Evolutionary conservation across 2,797 vertebrate genomes (phyloP).

Genomic region (Cuniculus paca): DNA sequence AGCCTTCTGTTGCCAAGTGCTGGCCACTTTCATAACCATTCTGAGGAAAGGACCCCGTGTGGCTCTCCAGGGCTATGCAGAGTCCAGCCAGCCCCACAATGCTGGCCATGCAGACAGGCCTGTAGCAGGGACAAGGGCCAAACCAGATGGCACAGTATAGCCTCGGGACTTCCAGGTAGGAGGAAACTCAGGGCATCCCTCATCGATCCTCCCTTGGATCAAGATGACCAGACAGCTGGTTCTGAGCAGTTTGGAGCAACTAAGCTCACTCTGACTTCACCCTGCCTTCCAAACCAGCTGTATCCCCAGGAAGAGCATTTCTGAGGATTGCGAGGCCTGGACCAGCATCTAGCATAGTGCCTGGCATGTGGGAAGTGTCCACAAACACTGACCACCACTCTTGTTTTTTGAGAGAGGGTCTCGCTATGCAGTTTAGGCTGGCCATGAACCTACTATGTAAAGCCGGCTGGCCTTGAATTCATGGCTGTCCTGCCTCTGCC

Average conservation of each 20-base stretch:
- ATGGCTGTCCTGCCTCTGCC: not conserved
- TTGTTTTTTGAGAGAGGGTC: not conserved
- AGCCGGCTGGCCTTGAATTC: not conserved
- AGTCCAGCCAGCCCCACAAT: not conserved
- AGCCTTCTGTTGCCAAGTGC: not conserved
- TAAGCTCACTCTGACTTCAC: not conserved
- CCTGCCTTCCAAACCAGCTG: not conserved
- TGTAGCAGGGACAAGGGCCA: fast-evolving
- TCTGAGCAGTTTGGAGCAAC: not conserved
- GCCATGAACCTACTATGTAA: not conserved
- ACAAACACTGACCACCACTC: not conserved
- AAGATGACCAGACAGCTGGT: not conserved
- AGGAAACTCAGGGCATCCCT: not conserved
- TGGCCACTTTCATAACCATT: not conserved
- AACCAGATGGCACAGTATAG: not conserved
- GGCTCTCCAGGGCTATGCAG: not conserved
- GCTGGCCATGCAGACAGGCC: not conserved
- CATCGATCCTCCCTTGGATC: not conserved
- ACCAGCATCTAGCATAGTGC: not conserved
- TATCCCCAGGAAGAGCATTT: not conserved
- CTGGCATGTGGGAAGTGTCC: too few species aligned
- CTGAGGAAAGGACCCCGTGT: not conserved
- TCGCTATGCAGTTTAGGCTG: not conserved
- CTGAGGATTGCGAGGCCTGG: not conserved
- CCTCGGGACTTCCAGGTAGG: not conserved